Base-by-base conservation (phyloP, 2,113 vertebrate genomes). In the Solea senegalensis region DNA sequence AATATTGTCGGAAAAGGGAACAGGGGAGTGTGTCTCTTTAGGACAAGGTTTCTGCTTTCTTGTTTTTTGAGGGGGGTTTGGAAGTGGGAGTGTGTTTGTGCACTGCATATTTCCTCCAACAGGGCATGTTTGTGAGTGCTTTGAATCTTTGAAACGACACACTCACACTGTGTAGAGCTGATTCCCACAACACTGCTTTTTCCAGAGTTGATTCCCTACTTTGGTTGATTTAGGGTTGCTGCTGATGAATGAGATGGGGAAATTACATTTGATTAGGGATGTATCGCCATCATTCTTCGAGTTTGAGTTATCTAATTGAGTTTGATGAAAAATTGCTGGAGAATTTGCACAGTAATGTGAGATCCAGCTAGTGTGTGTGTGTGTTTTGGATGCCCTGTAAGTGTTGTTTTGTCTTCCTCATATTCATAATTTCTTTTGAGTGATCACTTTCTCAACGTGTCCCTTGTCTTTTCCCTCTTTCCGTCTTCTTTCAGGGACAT, bases 401-500 rank as follows among this genome's bases (percentile, higher is more conserved):
- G 11, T 75, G 27, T 62, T 44, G 46, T 59, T n/a, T 70, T 16
- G 13, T 60, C 62, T 59, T 61, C 55, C 41, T 76, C 48, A 28
- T 60, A 16, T 12, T 68, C 50, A 41, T 66, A 16, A 56, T 68
- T 63, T 8, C 51, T 49, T 61, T 16, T 7, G 26, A 66, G 16
- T 56, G 46, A 65, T 53, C 0, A 1, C 26, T 69, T 15, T 5
- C 56, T 79, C 48, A 78, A 5, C 58, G 51, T 49, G 16, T 63
- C 15, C 71, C 65, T 28, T 51, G 40, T 14, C 14, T 14, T 48
- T 9, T 10, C 50, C 9, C 26, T 52, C 28, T 34, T 15, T 53
- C 44, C 12, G 1, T 48, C 66, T 43, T 50, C 46, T 79, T 87
- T 62, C 91, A 99, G 98, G 87, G 98, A 99, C 90, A 99, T 99